Conservation (phyloP, 2,888 invertebrate species). For the Drosophila peninsularis region DNA sequence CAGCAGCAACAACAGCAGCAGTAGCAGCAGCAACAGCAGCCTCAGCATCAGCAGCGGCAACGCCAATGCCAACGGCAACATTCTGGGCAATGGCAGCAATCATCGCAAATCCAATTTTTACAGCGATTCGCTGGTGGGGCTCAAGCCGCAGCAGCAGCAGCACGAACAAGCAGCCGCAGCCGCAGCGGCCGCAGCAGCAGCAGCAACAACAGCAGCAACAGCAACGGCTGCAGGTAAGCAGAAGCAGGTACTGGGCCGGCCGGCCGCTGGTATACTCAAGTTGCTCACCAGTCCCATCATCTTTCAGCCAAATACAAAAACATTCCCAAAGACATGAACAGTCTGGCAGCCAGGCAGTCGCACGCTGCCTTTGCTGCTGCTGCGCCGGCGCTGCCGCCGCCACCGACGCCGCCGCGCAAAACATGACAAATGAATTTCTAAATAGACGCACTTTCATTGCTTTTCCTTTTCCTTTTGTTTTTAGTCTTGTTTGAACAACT, state of each 20-base stretch:
- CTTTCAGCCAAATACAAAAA: slow-evolving; percentile 85
- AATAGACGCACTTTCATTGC: slow-evolving; percentile 42
- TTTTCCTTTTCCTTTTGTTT: neutral
- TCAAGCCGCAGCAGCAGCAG: slow-evolving; percentile 27
- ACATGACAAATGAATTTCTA: slow-evolving; percentile 85
- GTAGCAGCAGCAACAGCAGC: slow-evolving; percentile 24
- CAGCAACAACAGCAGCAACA: slow-evolving; percentile 43
- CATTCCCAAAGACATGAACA: slow-evolving; percentile 85
- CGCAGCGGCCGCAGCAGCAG: slow-evolving; percentile 33
- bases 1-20: slow-evolving; percentile 16
- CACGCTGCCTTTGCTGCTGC: slow-evolving; percentile 51
- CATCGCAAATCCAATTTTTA: slow-evolving; percentile 15
- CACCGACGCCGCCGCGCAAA: slow-evolving; percentile 85
- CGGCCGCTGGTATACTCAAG: slow-evolving; percentile 83
- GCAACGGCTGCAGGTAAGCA: slow-evolving; percentile 67
- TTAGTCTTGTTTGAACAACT: neutral
- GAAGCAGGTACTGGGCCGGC: slow-evolving; percentile 79
- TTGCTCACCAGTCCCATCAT: slow-evolving; percentile 84
- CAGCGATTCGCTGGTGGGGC: neutral
- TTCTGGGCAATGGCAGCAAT: slow-evolving; percentile 56
- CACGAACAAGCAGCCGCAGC: slow-evolving; percentile 38
- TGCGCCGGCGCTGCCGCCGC: slow-evolving; percentile 77
- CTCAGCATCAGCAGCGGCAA: slow-evolving; percentile 38
- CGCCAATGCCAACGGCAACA: slow-evolving; percentile 47
- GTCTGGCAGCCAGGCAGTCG: slow-evolving; percentile 56